Base-by-base conservation (phyloP, 2,113 vertebrate species). In the Ciconia stormi region DNA sequence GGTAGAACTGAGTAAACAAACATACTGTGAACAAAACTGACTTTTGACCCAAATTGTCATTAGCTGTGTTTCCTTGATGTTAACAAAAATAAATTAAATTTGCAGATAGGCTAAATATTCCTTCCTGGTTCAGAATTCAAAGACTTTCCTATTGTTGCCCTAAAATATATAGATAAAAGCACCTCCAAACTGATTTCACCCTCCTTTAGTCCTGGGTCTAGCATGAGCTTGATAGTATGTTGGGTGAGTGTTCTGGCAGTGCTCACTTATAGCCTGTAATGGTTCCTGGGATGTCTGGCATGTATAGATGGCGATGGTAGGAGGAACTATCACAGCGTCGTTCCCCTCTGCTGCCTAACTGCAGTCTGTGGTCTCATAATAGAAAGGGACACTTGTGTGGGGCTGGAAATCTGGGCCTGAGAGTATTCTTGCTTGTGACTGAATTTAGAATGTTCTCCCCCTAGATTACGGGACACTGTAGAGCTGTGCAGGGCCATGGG, bases 291-390 rank as follows among this genome's bases (percentile, higher is more conserved):
- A 29, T n/a, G 55, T 52, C 55, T n/a, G 25, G 52, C 10, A 10
- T 1, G 0, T 16, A 10, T 27, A 18, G 16, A 32, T 34, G 59
- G 25, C 1, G 1, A 23, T 55, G 38, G 62, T 7, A 72, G 47
- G 29, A 78, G 42, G 42, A 52, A 23, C 30, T 50, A 1, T 7
- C 21, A 12, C 5, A 52, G 47, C 36, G 7, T 13, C 0, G 0
- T 16, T 32, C 62, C 53, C 30, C 8, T 62, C 29, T 53, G 49
- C 29, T 65, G 36, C 44, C 50, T 36, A 0, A 27, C 19, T 71
- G 19, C 38, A 42, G 18, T 38, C 30, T 47, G 47, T 61, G 67
- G 7, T 6, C 56, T 52, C 5, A 3, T 22, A 53, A 2, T 30
- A 30, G 44, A 61, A 49, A n/a, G 53, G 19, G 52, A 19, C 9